A percentile compares a stretch with the other conserved stretches of the same genome.
These are phyloP conservation scores for Cremastinae sp. DNA, from an alignment of 2,888 invertebrate species.

Conservation along the genomic window DNA sequence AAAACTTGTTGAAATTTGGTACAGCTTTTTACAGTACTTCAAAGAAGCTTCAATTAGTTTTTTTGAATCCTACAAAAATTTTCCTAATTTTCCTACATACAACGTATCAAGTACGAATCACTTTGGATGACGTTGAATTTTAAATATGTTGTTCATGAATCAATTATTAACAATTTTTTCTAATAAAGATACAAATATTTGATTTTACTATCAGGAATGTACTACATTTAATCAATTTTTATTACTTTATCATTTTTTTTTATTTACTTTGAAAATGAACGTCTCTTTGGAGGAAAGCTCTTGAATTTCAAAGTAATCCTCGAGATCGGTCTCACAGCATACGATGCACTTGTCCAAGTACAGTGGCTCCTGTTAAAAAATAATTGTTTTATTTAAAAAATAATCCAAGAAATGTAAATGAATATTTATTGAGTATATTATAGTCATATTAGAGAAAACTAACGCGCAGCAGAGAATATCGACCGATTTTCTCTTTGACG, in stretches of 20 bases:
- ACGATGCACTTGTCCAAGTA: constrained; percentile 95
- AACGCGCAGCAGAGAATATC: constrained; percentile 90
- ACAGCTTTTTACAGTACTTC: too few relatives aligned
- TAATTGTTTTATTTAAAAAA: background rate
- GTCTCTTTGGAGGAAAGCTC: constrained; percentile 96
- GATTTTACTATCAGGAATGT: too few relatives aligned
- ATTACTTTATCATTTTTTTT: too few relatives aligned
- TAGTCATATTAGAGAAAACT: too few relatives aligned
- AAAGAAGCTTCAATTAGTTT: background rate
- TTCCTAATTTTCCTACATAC: too few relatives aligned
- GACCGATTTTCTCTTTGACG: constrained; percentile 94
- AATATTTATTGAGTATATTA: too few relatives aligned
- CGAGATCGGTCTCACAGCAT: constrained; percentile 93
- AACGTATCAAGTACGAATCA: too few relatives aligned
- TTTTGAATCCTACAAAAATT: too few relatives aligned
- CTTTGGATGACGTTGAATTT: too few relatives aligned
- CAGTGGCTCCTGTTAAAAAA: constrained; percentile 86
- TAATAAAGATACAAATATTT: background rate
- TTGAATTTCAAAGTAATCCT: constrained; percentile 97
- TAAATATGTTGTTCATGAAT: too few relatives aligned
- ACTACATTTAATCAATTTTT: too few relatives aligned
- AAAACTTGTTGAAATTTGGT: too few relatives aligned
- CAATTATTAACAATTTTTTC: constrained; percentile 3
- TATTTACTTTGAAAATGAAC: constrained; percentile 94
- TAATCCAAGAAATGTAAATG: background rate